phyloP scores from a whole-genome alignment of 2,797 vertebrate genomes.

The Arctocebus calabarensis region DNA sequence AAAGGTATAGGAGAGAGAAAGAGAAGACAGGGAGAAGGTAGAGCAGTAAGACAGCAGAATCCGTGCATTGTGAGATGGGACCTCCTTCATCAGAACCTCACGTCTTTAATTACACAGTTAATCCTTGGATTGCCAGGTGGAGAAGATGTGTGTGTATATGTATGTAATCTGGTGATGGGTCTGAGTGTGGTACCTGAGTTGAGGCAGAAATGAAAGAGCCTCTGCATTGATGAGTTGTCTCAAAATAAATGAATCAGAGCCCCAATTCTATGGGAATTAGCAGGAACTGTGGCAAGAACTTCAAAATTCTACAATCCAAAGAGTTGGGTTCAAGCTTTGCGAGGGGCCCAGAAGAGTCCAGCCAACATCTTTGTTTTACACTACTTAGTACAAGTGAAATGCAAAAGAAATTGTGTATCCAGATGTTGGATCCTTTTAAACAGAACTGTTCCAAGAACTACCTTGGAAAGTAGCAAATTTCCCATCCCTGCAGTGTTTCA shows the following conservation, averaged over 20 bases:
- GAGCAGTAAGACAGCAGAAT: not conserved
- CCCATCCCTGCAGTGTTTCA: slow-evolving; percentile 5
- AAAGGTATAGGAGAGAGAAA: not conserved
- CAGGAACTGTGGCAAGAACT: not conserved
- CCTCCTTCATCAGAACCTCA: not conserved
- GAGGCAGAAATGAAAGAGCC: not conserved
- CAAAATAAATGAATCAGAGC: slow-evolving; percentile 49
- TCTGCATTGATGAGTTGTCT: slow-evolving; percentile 18
- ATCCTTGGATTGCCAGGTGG: slow-evolving; percentile 22
- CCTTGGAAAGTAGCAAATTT: slow-evolving; percentile 37
- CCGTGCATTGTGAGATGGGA: not conserved
- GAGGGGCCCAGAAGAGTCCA: not conserved
- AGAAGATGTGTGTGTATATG: not conserved
- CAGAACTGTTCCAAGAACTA: slow-evolving; percentile 32
- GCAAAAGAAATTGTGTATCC: slow-evolving; percentile 29
- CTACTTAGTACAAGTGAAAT: slow-evolving; percentile 23
- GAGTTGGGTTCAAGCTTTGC: not conserved
- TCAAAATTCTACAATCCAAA: not conserved
- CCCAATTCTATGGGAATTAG: not conserved
- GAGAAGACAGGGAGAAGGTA: not conserved
- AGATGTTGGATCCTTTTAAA: slow-evolving; percentile 34
- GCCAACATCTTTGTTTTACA: slow-evolving; percentile 40
- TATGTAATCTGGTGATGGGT: not conserved
- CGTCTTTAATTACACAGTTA: slow-evolving; percentile 3
- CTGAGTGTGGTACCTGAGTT: not conserved